Evolutionary conservation across 1,140 invertebrate genomes (phyloP), one percentile per base, ranked within the genome.

Genomic region (Pseudomyrmex pallidus): DNA sequence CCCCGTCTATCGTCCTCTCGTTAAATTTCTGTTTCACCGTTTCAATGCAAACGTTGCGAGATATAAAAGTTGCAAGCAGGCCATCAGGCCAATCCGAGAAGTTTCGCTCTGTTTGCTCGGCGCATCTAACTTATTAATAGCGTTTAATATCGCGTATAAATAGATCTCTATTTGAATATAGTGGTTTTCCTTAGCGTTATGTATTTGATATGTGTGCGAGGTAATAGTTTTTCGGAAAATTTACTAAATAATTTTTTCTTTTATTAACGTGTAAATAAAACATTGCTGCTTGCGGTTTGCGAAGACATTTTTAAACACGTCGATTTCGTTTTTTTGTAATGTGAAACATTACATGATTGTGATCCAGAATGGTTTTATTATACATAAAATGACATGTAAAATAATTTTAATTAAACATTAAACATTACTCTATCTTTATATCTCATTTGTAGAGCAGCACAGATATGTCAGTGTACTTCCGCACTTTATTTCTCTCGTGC

Each of bases 21-120:
- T 87, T 88, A 87, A 84, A 87, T 88, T 88, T 87, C 86, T 86
- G 86, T 85, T 87, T 87, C 78, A 77, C 74, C 85, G 85, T 87
- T 83, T 86, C 85, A 82, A 85, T 86, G 84, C 78, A 87, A 84
- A 89, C 85, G 70, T 86, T 63, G 76, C 87, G 66, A 86, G 50
- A 85, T 68, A 85, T 62, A 87, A 84, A 67, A 85, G 74, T 73
- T 85, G 76, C 82, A 90, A 88, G 73, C 87, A 85, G 87, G 84
- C 87, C 83, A 85, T 84, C 82, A 54, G 74, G 87, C 76, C 86
- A 66, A 61, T 66, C 78, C 77, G 68, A 76, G 74, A 67, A 83
- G 76, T 80, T 80, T 80, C 59, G 44, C 76, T 59, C 54, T 80
- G 46, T 80, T 80, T 80, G 66, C 54, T 50, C 66, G 44, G 20